Evolutionary conservation across 2,888 invertebrate genomes (phyloP).

Genomic region (Unio delphinus): DNA sequence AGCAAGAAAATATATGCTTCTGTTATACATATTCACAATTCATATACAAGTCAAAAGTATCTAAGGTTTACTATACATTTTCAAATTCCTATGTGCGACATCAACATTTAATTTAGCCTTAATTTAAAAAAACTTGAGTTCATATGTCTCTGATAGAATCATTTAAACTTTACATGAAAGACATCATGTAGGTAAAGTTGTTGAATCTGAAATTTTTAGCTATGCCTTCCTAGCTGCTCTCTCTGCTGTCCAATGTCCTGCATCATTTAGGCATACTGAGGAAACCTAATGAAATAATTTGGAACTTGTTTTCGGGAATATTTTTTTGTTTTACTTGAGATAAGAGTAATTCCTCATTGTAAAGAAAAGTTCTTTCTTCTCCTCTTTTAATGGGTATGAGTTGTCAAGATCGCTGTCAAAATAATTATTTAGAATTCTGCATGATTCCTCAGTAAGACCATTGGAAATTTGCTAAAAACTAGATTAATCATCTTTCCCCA

Average conservation of each 20-base stretch:
- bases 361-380: constrained; percentile 50
- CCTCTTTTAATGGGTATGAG: constrained; percentile 56
- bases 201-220: too few species aligned
- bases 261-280: constrained; percentile 46
- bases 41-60: too few species aligned
- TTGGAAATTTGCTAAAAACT: constrained; percentile 5
- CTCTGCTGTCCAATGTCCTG: constrained; percentile 47
- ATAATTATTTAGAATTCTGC: constrained; percentile 48
- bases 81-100: too few species aligned
- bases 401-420: constrained; percentile 45
- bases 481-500: constrained; percentile 19
- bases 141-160: too few species aligned
- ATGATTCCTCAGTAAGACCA: constrained; percentile 36
- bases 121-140: too few species aligned
- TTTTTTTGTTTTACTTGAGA: constrained; percentile 27
- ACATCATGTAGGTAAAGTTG: too few species aligned
- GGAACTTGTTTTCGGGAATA: constrained; percentile 47
- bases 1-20: too few species aligned
- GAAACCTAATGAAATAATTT: constrained; percentile 56
- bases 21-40: too few species aligned
- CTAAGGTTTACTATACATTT: too few species aligned
- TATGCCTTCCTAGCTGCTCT: constrained; percentile 19
- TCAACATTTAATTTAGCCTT: too few species aligned
- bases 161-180: too few species aligned
- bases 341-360: constrained; percentile 43